Percentiles rank a stretch among this genome's conserved stretches.
These are phyloP conservation scores for Sinotaia quadrata DNA, from an alignment of 2,888 invertebrate genomes.

Conservation along the genomic window DNA sequence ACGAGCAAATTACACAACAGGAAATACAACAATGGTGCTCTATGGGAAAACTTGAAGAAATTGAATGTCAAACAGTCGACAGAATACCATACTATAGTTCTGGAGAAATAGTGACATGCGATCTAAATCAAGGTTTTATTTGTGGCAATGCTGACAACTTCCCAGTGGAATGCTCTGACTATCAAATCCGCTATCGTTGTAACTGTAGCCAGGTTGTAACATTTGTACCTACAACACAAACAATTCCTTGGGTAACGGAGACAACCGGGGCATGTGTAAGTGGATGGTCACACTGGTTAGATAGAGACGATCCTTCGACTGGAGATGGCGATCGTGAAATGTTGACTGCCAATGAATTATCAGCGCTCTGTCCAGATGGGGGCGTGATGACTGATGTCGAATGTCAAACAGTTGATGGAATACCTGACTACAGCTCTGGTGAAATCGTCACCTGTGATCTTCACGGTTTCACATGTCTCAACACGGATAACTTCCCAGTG, in stretches of 20 bases:
- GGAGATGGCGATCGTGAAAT: conserved; percentile 56
- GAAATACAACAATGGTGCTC: conserved; percentile 50
- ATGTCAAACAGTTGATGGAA: conserved; percentile 54
- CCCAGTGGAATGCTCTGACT: conserved; percentile 60
- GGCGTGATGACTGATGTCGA: conserved; percentile 51
- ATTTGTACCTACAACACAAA: background rate
- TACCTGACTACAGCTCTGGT: conserved; percentile 47
- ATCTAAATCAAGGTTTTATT: conserved; percentile 80
- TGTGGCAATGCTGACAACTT: conserved; percentile 74
- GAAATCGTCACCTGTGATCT: conserved; percentile 71
- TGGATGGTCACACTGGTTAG: conserved; percentile 35
- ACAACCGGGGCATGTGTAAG: conserved; percentile 21
- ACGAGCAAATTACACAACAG: conserved; percentile 48
- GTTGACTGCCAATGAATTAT: conserved; percentile 45
- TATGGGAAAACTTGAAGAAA: conserved; percentile 53
- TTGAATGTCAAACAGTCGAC: conserved; percentile 55
- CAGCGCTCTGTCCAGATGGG: conserved; percentile 54
- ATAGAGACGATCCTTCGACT: conserved; percentile 46
- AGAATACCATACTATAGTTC: conserved; percentile 43
- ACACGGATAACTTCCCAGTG: conserved; percentile 47
- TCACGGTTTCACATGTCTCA: conserved; percentile 81
- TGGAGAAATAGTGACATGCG: conserved; percentile 55
- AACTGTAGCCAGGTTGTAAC: conserved; percentile 67
- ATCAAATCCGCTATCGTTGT: conserved; percentile 67
- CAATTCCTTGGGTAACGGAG: background rate